Conservation (phyloP, 2,888 invertebrate species). For the Dasypogon diadema region DNA sequence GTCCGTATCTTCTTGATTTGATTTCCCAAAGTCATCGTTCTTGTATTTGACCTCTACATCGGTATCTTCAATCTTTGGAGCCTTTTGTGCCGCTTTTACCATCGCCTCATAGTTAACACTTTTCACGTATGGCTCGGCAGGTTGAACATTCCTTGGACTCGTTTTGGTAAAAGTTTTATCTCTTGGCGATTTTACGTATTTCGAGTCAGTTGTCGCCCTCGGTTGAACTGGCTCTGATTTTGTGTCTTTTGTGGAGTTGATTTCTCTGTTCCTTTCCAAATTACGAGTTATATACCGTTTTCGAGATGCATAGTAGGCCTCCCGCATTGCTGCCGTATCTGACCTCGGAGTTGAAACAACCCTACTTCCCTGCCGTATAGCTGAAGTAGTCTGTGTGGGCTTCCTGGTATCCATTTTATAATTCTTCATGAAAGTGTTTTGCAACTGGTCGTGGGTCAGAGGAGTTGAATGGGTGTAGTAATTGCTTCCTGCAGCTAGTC, state of each 20-base stretch:
- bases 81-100: background rate
- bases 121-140: background rate
- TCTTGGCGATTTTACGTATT: background rate
- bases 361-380: background rate
- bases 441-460: background rate
- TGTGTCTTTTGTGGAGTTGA: background rate
- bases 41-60: conserved; percentile 37
- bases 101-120: background rate
- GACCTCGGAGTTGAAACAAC: background rate
- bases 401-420: conserved; percentile 23
- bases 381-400: background rate
- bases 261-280: background rate
- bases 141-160: background rate
- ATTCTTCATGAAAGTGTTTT: conserved; percentile 4
- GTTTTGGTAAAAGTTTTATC: background rate
- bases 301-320: background rate
- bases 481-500: background rate
- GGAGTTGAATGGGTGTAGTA: background rate
- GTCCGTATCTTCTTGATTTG: conserved; percentile 21
- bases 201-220: background rate
- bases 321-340: conserved; percentile 15
- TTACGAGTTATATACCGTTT: background rate
- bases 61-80: background rate
- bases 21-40: conserved; percentile 32
- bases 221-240: conserved; percentile 20